Evolutionary conservation across 2,113 vertebrate genomes (phyloP), one percentile per base, ranked within the genome.

Genomic region (Neotragus pygmaeus): DNA sequence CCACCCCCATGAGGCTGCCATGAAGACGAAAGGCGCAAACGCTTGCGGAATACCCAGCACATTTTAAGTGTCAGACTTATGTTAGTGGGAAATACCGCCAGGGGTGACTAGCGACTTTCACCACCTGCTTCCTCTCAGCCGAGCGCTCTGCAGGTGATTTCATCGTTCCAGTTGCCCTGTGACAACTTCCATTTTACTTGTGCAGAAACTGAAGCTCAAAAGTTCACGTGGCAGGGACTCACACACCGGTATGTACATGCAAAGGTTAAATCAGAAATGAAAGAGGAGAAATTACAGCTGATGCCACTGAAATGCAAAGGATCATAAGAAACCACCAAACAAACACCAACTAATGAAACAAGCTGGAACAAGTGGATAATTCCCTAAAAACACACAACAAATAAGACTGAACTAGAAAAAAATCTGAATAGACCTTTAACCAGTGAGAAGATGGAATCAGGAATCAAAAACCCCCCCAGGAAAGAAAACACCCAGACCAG

Each of bases 51-150:
- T 12, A 3, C 0, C 4, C 3, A 2, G 14, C 25, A 1, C 17
- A 0, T 1, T 14, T 11, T 0, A 4, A 3, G 51, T 0, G 7
- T 14, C 28, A 5, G 4, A 12, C 4, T 14, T 30, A 3, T 0
- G 4, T 28, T 1, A 3, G 66, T 7, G 45, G n/a, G n/a, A n/a
- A n/a, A n/a, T 1, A 12, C 62, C 43, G 0, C 6, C 33, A 1
- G 64, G 27, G 15, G 27, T 60, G 7, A n/a, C 33, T 0, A 33
- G 80, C 7, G 0, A 6, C n/a, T n/a, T 33, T 9, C 12, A 4
- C 27, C n/a, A 8, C 7, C 1, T 0, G 30, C 39, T 33, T 77
- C 30, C 75, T 66, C 58, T 27, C 1, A 0, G 19, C 33, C 14
- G 0, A 1, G 5, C 8, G 1, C 28, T 47, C 33, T 3, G 66